These are phyloP conservation scores for Periparus ater DNA, from an alignment of 2,797 vertebrate genomes.

Conservation along the genomic window DNA sequence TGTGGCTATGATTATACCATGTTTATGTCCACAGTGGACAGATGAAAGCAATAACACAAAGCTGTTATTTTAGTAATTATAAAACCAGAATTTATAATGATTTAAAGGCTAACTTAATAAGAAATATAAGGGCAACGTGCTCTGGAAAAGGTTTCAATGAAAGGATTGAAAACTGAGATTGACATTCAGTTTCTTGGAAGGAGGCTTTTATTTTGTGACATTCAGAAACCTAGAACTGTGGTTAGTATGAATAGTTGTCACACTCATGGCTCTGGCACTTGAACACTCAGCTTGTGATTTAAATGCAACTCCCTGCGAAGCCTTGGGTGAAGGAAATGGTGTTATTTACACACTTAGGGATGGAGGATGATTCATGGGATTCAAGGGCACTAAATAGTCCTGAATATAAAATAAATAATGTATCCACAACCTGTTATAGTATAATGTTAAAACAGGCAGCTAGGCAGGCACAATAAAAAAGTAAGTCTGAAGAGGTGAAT, in stretches of 20 bases:
- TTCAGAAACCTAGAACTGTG: not conserved
- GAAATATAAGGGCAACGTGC: not conserved
- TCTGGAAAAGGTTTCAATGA: not conserved
- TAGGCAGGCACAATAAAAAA: not conserved
- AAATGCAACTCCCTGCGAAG: not conserved
- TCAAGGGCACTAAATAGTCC: not conserved
- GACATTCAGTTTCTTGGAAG: not conserved
- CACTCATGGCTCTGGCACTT: not conserved
- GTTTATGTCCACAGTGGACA: conserved; percentile 42
- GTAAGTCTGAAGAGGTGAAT: not conserved
- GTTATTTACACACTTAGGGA: not conserved
- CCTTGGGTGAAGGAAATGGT: not conserved
- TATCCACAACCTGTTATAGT: not conserved
- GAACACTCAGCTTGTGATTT: not conserved
- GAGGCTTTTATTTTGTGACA: not conserved
- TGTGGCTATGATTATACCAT: conserved; percentile 45
- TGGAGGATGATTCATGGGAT: not conserved
- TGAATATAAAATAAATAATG: not conserved
- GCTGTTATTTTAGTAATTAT: conserved; percentile 63
- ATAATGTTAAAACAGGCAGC: not conserved
- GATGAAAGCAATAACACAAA: conserved; percentile 60
- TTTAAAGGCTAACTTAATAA: conserved; percentile 26
- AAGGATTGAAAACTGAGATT: not conserved
- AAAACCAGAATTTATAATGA: conserved; percentile 30
- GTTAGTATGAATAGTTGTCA: not conserved